phyloP scores from a whole-genome alignment of 2,888 invertebrate genomes.

The Tethea ocularis region DNA sequence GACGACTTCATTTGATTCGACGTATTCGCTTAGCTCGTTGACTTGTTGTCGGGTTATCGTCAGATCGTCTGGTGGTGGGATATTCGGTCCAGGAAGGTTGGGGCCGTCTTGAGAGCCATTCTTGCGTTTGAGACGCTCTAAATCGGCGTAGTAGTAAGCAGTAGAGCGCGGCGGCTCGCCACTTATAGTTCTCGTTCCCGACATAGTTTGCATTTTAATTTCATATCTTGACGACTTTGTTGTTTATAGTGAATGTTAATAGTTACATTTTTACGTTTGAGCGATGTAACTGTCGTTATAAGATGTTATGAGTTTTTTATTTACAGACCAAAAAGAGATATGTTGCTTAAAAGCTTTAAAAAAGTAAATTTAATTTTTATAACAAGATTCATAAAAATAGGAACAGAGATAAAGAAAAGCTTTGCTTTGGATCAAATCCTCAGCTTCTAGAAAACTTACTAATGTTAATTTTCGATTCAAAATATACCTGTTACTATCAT shows the following conservation, averaged over 20 bases:
- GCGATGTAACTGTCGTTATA: neutral
- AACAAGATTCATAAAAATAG: too few species aligned
- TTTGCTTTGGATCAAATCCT: too few species aligned
- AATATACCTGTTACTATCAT: neutral
- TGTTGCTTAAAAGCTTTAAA: neutral
- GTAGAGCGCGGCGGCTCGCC: conserved; percentile 85
- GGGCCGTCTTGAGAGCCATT: conserved; percentile 28
- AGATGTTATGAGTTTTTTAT: neutral
- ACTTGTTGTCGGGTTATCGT: conserved; percentile 15
- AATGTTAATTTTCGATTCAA: neutral
- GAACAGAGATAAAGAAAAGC: too few species aligned
- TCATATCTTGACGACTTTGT: conserved; percentile 25
- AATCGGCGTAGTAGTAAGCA: conserved; percentile 83
- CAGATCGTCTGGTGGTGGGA: neutral
- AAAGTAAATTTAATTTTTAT: too few species aligned
- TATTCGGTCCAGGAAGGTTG: conserved; percentile 1
- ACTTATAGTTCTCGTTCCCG: conserved; percentile 63
- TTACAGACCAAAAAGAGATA: neutral
- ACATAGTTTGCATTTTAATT: conserved; percentile 46
- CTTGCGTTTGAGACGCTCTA: conserved; percentile 80
- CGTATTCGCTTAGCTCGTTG: conserved; percentile 76
- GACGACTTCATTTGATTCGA: conserved; percentile 61
- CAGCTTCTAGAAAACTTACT: too few species aligned
- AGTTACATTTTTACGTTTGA: neutral
- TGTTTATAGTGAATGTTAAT: neutral